Conservation (phyloP, 2,888 invertebrate species). For the Apamea epomidion region DNA sequence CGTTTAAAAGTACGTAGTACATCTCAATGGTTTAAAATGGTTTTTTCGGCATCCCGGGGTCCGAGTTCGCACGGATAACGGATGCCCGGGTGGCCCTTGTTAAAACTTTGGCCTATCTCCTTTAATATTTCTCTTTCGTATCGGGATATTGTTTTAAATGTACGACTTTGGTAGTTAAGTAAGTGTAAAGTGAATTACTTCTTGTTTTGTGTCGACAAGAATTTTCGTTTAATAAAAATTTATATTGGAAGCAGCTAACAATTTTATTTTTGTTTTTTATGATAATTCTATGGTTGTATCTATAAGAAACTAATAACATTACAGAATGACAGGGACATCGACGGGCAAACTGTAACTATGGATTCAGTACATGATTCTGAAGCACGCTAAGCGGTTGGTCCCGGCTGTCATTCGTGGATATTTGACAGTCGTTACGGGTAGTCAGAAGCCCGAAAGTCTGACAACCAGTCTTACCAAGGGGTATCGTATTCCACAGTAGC, state of each 20-base stretch:
- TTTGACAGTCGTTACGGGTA: no score
- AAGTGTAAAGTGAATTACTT: conserved; percentile 14
- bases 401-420: no score
- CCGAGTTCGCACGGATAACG: conserved; percentile 30
- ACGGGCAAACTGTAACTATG: no score
- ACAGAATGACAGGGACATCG: no score
- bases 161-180: conserved; percentile 12
- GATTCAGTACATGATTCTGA: no score
- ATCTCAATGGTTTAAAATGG: no score
- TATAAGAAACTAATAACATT: not conserved
- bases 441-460: no score
- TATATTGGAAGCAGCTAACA: not conserved
- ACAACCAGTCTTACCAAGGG: no score
- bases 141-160: conserved; percentile 40
- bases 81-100: conserved; percentile 7
- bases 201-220: not conserved
- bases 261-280: not conserved
- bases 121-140: conserved; percentile 27
- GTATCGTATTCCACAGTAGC: no score
- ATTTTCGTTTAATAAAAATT: not conserved
- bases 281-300: not conserved
- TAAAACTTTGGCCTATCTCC: conserved; percentile 43
- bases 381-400: no score
- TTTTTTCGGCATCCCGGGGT: conserved; percentile 39
- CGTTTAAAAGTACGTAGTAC: no score